A percentile compares a stretch with the other conserved stretches of the same genome.
Evolutionary conservation across 1,140 invertebrate genomes (phyloP).

Genomic region (Lasaia peninsularis): DNA sequence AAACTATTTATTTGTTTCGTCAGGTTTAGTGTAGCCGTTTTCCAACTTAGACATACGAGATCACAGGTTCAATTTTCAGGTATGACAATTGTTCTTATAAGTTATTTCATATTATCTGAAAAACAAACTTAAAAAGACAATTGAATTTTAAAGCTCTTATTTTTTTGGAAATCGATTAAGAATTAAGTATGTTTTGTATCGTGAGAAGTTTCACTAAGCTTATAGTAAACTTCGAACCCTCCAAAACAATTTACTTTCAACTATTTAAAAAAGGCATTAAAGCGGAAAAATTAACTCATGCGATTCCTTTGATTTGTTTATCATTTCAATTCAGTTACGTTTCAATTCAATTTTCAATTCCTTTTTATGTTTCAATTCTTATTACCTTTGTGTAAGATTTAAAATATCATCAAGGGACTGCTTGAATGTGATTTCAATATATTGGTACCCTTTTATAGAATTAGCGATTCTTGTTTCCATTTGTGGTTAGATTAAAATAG

Average conservation of each 20-base stretch:
- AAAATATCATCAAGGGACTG: conserved; percentile 14
- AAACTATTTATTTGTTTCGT: too few relatives aligned
- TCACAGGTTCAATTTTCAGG: too few relatives aligned
- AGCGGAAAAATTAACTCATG: conserved; percentile 70
- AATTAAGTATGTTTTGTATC: conserved; percentile 21
- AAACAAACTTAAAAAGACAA: too few relatives aligned
- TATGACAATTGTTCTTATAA: too few relatives aligned
- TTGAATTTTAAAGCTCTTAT: too few relatives aligned
- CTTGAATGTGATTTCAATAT: conserved; percentile 26
- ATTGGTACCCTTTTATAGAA: conserved; percentile 61
- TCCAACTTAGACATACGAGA: too few relatives aligned
- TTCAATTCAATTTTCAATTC: conserved; percentile 20
- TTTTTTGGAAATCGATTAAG: too few relatives aligned
- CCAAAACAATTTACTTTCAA: conserved; percentile 41
- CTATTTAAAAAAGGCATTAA: conserved; percentile 60
- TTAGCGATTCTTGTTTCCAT: conserved; percentile 66
- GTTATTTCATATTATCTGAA: too few relatives aligned
- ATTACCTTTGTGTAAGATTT: conserved; percentile 21
- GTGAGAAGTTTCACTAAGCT: conserved; percentile 54
- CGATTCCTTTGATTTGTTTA: conserved; percentile 60
- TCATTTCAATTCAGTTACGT: too few relatives aligned
- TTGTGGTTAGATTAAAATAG: conserved; percentile 63
- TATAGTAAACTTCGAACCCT: conserved; percentile 28
- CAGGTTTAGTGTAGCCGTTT: too few relatives aligned
- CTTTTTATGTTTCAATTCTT: conserved; percentile 15